Evolutionary conservation across 2,797 vertebrate genomes (phyloP).

Genomic region (Oreortyx pictus): DNA sequence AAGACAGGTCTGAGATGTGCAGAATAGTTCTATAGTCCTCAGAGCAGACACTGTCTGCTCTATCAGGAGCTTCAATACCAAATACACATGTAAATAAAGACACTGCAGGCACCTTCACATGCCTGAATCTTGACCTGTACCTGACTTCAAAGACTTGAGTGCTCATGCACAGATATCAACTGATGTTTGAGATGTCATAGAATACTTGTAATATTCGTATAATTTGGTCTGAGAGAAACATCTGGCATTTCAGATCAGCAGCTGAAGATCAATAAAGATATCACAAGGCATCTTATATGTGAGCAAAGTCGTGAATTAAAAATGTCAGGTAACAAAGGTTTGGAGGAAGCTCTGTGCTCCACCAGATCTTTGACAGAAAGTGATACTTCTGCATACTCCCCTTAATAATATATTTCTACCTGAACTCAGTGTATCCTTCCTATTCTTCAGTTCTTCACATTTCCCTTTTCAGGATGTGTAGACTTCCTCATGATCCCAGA

Average conservation of each 20-base stretch:
- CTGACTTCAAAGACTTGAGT: neutral
- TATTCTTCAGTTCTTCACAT: neutral
- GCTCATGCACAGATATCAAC: neutral
- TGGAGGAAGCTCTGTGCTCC: neutral
- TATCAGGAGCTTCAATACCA: neutral
- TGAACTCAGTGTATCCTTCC: neutral
- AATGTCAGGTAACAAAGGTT: neutral
- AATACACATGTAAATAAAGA: neutral
- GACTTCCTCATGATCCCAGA: neutral
- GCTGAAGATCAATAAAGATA: neutral
- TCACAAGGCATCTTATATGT: neutral
- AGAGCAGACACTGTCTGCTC: neutral
- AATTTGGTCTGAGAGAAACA: accelerated
- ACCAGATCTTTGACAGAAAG: neutral
- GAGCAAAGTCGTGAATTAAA: neutral
- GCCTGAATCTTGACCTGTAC: neutral
- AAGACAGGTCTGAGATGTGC: neutral
- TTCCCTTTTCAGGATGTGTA: neutral
- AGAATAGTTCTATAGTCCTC: too few relatives aligned
- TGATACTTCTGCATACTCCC: neutral
- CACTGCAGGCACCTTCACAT: neutral
- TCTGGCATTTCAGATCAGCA: neutral
- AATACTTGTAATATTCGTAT: neutral
- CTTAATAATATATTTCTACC: neutral
- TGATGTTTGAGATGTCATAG: neutral